These are phyloP conservation scores for Sebastes trivittatus DNA, from an alignment of 2,797 vertebrate species.

Conservation along the genomic window DNA sequence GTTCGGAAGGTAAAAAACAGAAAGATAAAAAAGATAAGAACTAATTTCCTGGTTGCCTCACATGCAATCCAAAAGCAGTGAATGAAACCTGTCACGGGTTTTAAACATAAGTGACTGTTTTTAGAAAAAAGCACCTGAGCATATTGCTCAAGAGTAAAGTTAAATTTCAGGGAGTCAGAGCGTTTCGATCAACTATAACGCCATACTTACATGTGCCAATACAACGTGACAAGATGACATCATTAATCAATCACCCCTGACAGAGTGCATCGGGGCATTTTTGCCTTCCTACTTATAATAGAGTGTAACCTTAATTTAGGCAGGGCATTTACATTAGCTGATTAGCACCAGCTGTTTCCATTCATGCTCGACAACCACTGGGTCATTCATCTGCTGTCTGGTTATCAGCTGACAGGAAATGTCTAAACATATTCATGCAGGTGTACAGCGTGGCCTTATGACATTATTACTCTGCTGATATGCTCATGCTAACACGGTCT, in stretches of 20 bases:
- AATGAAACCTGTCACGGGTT: background rate
- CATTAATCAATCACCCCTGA: background rate
- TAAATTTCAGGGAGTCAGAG: too few species aligned
- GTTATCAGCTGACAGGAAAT: background rate
- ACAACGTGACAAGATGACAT: background rate
- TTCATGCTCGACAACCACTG: background rate
- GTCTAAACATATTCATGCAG: background rate
- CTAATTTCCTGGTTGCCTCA: conserved; percentile 18
- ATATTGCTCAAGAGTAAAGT: background rate
- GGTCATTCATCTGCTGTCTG: background rate
- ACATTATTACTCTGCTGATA: background rate
- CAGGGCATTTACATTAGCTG: background rate
- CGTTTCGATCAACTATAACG: too few species aligned
- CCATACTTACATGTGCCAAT: too few species aligned
- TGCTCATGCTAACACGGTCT: background rate
- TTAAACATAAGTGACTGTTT: background rate
- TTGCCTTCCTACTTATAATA: background rate
- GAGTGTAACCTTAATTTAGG: background rate
- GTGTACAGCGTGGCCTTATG: background rate
- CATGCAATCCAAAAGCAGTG: background rate
- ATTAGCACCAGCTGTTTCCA: background rate
- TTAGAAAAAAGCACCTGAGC: background rate
- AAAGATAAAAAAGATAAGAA: conserved; percentile 1
- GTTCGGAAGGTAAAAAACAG: conserved; percentile 1
- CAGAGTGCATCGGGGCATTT: background rate